Conservation (phyloP, 2,113 vertebrate genomes). For the Melanerpes aurifrons region DNA sequence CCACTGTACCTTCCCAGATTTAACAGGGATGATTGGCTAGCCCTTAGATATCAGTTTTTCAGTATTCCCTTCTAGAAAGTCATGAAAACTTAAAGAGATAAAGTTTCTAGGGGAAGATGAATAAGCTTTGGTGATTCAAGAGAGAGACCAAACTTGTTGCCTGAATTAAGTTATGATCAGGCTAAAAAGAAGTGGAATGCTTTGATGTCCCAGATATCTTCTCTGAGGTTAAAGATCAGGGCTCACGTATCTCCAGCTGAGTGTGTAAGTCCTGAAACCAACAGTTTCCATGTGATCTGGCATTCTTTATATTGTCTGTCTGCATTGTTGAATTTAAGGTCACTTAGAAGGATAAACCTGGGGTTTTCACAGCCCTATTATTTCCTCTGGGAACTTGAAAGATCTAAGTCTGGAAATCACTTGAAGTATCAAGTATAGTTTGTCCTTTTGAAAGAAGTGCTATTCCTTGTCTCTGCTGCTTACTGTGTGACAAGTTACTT, state of each 20-base stretch:
- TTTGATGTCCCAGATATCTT: constrained; percentile 63
- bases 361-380: constrained; percentile 59
- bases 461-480: constrained; percentile 5
- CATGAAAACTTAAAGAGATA: not conserved
- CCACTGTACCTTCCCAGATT: not conserved
- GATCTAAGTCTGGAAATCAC: constrained; percentile 62
- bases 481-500: constrained; percentile 61
- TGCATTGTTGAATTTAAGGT: constrained; percentile 64
- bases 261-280: constrained; percentile 52
- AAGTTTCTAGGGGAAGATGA: not conserved
- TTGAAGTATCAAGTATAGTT: constrained; percentile 48
- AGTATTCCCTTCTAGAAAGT: not conserved
- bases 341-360: constrained; percentile 65
- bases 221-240: constrained; percentile 62
- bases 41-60: not conserved
- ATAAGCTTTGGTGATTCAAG: not conserved
- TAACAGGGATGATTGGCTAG: not conserved
- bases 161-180: constrained; percentile 63
- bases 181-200: constrained; percentile 30
- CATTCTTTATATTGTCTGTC: constrained; percentile 57
- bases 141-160: not conserved
- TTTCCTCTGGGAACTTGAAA: constrained; percentile 63
- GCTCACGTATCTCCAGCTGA: constrained; percentile 60
- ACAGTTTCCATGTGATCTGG: constrained; percentile 51
- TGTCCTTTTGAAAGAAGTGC: constrained; percentile 33